Evolutionary conservation across 2,113 vertebrate genomes (phyloP).

Genomic region (Desmodus rotundus): DNA sequence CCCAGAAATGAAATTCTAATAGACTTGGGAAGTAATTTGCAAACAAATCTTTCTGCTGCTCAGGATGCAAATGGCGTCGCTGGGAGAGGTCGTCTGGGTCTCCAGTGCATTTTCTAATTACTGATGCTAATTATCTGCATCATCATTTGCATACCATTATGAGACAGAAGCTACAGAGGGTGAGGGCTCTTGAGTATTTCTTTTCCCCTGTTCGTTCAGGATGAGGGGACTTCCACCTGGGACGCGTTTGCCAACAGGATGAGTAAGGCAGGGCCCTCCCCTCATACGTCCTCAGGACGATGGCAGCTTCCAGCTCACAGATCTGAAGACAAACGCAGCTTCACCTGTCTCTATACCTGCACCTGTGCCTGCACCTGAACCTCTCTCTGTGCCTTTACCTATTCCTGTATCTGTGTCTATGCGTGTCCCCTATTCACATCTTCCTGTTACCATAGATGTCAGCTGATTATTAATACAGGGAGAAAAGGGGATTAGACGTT

Average conservation of each 20-base stretch:
- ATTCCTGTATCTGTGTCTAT: not conserved
- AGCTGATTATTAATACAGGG: too few relatives aligned
- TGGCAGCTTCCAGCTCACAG: not conserved
- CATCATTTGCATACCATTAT: conserved; percentile 34
- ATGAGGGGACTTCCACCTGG: not conserved
- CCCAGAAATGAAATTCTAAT: conserved; percentile 42
- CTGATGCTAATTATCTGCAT: conserved; percentile 46
- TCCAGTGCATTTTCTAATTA: conserved; percentile 43
- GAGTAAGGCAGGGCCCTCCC: too few relatives aligned
- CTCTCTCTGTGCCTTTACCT: too few relatives aligned
- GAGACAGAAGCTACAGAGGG: not conserved
- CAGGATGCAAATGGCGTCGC: not conserved
- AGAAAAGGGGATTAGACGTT: too few relatives aligned
- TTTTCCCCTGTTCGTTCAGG: not conserved
- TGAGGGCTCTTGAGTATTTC: not conserved
- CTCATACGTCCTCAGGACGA: not conserved
- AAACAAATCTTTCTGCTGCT: conserved; percentile 19
- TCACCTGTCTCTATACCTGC: not conserved
- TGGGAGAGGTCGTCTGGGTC: not conserved
- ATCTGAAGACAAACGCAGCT: not conserved
- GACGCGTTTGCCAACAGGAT: not conserved
- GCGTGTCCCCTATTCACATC: not conserved
- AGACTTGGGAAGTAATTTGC: conserved; percentile 39
- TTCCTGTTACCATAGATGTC: too few relatives aligned
- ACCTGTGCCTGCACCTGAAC: too few relatives aligned